Evolutionary conservation across 2,797 vertebrate genomes (phyloP), one percentile per base, ranked within the genome.

Genomic region (Eutrigla gurnardus): DNA sequence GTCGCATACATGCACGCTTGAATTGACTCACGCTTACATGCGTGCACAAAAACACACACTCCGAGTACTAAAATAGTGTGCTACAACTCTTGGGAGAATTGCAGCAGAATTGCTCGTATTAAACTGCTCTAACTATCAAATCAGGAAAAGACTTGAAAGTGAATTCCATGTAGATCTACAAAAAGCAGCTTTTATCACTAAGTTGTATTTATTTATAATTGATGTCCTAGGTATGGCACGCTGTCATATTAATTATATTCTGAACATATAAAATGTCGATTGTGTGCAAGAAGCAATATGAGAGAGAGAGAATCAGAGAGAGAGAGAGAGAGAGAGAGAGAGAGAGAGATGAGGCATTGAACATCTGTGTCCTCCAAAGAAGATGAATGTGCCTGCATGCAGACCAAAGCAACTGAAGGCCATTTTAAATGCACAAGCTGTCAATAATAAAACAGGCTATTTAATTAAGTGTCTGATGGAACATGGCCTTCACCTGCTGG

Each of bases 401-500:
- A 68, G 70, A 69, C 67, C 3, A 13, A 68, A 68, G 65, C 18
- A 70, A 55, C 59, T 57, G 45, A 68, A 78, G 71, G 73, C 61
- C 33, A 62, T 77, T 78, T 74, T 36, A 64, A 73, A 86, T 83
- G 39, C 50, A 82, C 12, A 70, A 17, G 36, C 66, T 68, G 73
- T 86, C 72, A 72, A 78, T 76, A 80, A 78, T 83, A 82, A 67
- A 76, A 76, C 78, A 64, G 57, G 15, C 54, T 73, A 11, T 87
- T 81, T 78, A 87, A 88, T 88, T 81, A 70, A 66, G 36, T 12
- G 8, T 74, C 53, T 80, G 40, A 78, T 70, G 70, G 46, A 36
- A 60, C 43, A 12, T 37, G 33, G 17, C 60, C 61, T 72, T 40
- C 17, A 46, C 15, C 45, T 25, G 63, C 35, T 45, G 37, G 47